These are phyloP conservation scores for Triplophysa tibetana DNA, from an alignment of 2,113 vertebrate genomes.

Conservation along the genomic window DNA sequence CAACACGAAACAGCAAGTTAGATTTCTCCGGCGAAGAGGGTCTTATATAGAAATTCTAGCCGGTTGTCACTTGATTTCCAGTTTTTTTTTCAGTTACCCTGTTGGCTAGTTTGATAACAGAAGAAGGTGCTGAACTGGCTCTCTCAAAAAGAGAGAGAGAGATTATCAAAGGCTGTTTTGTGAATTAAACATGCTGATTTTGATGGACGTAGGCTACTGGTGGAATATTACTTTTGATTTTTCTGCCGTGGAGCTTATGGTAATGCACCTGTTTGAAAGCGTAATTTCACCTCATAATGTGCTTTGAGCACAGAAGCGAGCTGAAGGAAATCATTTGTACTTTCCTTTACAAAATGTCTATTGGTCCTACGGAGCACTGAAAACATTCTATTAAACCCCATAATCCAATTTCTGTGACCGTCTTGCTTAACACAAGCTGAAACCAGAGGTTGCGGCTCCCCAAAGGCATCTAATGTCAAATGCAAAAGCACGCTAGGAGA, in stretches of 20 bases:
- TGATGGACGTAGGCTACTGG: not conserved
- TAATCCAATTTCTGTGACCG: constrained; percentile 37
- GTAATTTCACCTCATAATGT: constrained; percentile 21
- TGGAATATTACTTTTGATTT: constrained; percentile 8
- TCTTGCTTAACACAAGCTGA: constrained; percentile 30
- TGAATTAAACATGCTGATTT: constrained; percentile 37
- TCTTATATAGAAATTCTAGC: not conserved
- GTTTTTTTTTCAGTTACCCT: not conserved
- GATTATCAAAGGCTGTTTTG: constrained; percentile 16
- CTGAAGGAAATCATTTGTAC: not conserved
- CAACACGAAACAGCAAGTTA: constrained; percentile 21
- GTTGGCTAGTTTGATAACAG: constrained; percentile 10
- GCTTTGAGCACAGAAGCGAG: not conserved
- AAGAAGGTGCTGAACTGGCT: not conserved
- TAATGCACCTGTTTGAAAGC: constrained; percentile 21
- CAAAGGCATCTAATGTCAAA: constrained; percentile 43
- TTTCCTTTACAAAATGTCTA: not conserved
- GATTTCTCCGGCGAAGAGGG: constrained; percentile 23
- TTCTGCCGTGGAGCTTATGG: constrained; percentile 5
- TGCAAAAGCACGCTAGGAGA: constrained; percentile 45
- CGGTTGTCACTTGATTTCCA: not conserved
- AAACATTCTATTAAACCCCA: constrained; percentile 34
- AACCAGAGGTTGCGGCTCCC: constrained; percentile 39
- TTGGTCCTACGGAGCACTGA: constrained; percentile 7
- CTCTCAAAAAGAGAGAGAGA: not conserved